phyloP scores from a whole-genome alignment of 2,888 invertebrate genomes.

The Agelastica alni region DNA sequence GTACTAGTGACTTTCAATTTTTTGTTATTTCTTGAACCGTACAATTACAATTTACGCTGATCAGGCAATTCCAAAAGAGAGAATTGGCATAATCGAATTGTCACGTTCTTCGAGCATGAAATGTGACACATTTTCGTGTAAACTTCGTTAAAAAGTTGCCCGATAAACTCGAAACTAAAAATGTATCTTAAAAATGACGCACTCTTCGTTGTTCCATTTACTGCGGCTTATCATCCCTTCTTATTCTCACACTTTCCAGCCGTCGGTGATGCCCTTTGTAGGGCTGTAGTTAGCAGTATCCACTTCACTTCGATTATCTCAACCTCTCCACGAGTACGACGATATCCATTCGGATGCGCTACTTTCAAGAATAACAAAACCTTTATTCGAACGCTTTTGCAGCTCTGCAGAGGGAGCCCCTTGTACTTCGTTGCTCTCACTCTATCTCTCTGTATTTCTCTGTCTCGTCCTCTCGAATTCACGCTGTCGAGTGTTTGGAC shows the following conservation, averaged over 20 bases:
- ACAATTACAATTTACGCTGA: too few species aligned
- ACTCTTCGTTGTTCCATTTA: background rate
- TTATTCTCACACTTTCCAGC: background rate
- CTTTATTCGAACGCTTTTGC: conserved; percentile 13
- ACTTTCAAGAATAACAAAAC: conserved; percentile 48
- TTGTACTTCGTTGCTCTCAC: conserved; percentile 14
- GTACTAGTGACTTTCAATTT: too few species aligned
- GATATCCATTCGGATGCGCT: conserved; percentile 44
- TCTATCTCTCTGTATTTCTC: conserved; percentile 1
- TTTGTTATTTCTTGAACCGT: too few species aligned
- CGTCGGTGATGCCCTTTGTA: conserved; percentile 15
- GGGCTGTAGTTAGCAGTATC: conserved; percentile 24
- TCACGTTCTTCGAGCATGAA: too few species aligned
- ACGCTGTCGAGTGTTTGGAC: conserved; percentile 17
- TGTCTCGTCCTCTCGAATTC: conserved; percentile 17
- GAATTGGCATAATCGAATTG: too few species aligned
- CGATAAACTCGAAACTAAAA: background rate
- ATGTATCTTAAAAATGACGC: background rate
- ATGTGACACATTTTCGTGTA: too few species aligned
- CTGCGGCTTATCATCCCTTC: background rate
- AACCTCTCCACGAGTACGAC: conserved; percentile 47
- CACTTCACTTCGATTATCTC: conserved; percentile 47
- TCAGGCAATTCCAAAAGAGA: too few species aligned
- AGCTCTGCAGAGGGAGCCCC: conserved; percentile 11
- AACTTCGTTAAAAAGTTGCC: too few species aligned